These are phyloP conservation scores for Prionace glauca DNA, from an alignment of 2,797 vertebrate genomes.

Conservation along the genomic window DNA sequence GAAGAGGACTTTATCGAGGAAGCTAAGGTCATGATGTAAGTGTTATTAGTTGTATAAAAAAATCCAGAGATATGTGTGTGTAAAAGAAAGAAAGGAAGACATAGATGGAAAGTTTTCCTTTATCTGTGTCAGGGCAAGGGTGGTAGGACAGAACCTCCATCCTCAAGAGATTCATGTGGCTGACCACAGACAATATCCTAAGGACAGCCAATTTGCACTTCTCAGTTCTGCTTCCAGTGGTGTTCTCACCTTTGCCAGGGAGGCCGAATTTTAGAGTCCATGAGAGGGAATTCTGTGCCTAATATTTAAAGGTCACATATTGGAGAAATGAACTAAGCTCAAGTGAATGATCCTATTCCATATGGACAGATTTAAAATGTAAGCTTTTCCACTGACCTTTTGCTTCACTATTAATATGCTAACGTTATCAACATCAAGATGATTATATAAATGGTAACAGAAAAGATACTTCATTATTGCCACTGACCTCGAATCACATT, in stretches of 20 bases:
- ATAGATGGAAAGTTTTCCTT: not conserved
- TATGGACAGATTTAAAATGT: not conserved
- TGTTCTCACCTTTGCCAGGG: not conserved
- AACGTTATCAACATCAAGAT: not conserved
- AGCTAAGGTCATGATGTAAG: constrained; percentile 63
- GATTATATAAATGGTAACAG: not conserved
- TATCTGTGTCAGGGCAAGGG: not conserved
- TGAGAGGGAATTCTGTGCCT: not conserved
- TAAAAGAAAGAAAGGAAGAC: not conserved
- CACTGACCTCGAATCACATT: not conserved
- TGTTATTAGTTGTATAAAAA: not conserved
- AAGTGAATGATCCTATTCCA: not conserved
- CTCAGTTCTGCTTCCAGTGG: not conserved
- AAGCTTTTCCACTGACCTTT: not conserved
- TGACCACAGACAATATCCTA: not conserved
- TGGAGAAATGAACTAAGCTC: not conserved
- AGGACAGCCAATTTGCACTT: not conserved
- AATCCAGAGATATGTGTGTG: not conserved
- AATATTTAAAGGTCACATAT: not conserved
- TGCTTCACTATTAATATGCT: not conserved
- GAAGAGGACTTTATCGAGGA: constrained; percentile 64
- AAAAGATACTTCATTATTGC: not conserved
- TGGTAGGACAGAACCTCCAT: not conserved
- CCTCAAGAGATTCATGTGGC: not conserved
- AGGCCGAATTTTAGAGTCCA: not conserved